Evolutionary conservation across 2,888 invertebrate species (phyloP).

Genomic region (Eueremaeus valkanovi): DNA sequence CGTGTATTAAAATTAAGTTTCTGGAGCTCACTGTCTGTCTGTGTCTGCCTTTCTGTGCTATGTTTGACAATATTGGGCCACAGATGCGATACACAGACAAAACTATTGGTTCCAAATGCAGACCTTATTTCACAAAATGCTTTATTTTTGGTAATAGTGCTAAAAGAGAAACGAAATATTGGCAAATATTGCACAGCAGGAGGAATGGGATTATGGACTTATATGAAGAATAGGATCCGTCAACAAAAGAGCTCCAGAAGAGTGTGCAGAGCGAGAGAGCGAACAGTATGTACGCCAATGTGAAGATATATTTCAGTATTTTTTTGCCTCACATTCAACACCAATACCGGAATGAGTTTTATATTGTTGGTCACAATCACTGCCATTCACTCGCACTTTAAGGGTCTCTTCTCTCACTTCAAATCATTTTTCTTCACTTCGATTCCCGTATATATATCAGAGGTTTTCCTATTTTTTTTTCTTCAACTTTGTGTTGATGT

Average conservation of each 20-base stretch:
- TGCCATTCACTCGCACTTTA: not conserved
- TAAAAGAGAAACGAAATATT: conserved; percentile 12
- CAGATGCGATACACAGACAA: conserved; percentile 23
- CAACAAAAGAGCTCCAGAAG: conserved; percentile 28
- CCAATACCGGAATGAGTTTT: not conserved
- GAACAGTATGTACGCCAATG: not conserved
- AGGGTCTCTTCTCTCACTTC: not conserved
- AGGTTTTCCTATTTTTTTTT: not conserved
- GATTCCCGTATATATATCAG: conserved; percentile 7
- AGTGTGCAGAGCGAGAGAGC: not conserved
- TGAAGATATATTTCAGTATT: not conserved
- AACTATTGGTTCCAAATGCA: not conserved
- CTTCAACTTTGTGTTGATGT: not conserved
- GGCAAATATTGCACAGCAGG: conserved; percentile 36
- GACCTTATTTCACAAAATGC: conserved; percentile 12
- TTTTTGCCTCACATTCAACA: not conserved
- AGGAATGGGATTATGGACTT: conserved; percentile 32
- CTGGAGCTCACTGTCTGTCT: not conserved
- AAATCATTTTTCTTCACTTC: not conserved
- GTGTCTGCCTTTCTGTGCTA: not conserved
- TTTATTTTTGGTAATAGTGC: not conserved
- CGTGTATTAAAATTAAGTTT: conserved; percentile 33
- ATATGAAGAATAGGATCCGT: conserved; percentile 24
- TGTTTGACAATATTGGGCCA: conserved; percentile 17
- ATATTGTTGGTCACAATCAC: not conserved